Conservation (phyloP, 2,888 invertebrate genomes). For the Bugulina stolonifera region DNA sequence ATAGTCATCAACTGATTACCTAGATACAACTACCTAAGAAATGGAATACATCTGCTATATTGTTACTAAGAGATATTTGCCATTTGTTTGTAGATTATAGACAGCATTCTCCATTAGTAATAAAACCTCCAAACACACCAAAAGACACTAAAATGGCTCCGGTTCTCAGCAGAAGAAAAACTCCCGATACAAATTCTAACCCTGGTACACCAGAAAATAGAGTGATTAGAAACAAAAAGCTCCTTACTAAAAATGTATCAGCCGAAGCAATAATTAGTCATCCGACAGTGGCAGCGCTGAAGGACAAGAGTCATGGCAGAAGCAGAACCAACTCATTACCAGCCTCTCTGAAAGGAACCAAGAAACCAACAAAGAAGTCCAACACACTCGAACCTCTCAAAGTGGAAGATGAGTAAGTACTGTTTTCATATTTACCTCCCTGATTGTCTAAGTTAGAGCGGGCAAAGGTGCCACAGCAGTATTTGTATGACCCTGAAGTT, state of each 20-base stretch:
- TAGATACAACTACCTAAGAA: too few relatives aligned
- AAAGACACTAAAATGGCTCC: not conserved
- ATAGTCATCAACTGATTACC: too few relatives aligned
- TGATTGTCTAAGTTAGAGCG: too few relatives aligned
- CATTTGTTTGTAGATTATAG: not conserved
- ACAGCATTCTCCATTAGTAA: not conserved
- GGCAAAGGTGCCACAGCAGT: too few relatives aligned
- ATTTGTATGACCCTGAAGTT: too few relatives aligned
- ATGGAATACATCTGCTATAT: too few relatives aligned
- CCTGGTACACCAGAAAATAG: constrained; percentile 5
- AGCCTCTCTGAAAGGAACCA: not conserved
- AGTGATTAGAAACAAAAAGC: constrained; percentile 9
- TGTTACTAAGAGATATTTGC: not conserved
- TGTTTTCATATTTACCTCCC: too few relatives aligned
- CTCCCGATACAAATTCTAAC: not conserved
- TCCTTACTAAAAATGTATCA: not conserved
- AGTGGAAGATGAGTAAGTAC: not conserved
- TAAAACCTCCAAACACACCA: not conserved
- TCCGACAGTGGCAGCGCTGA: not conserved
- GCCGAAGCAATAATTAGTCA: not conserved
- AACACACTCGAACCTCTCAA: not conserved
- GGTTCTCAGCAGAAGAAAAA: not conserved
- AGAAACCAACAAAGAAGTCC: not conserved
- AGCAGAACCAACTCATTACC: constrained; percentile 8
- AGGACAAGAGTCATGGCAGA: not conserved